Conservation (phyloP, 2,888 invertebrate genomes). For the Tiphia femorata region DNA sequence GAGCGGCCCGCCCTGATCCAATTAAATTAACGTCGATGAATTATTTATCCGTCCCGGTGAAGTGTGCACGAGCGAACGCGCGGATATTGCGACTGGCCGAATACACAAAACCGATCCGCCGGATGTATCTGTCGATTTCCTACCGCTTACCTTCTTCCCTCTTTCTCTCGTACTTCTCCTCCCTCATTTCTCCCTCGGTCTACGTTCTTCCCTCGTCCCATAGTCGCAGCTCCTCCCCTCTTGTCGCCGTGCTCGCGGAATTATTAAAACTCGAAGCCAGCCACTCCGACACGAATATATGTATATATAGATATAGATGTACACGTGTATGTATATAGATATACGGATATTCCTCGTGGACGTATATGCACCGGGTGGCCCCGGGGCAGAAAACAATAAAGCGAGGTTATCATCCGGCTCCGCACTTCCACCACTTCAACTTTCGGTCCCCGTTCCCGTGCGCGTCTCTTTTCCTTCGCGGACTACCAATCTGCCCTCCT, state of each 20-base stretch:
- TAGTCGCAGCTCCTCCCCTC: conserved; percentile 27
- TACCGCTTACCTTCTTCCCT: background rate
- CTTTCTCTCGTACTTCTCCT: background rate
- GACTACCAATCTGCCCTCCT: too few relatives aligned
- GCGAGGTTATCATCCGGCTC: conserved; percentile 51
- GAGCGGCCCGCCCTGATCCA: conserved; percentile 26
- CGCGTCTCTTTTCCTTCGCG: conserved; percentile 8
- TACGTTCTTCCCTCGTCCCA: conserved; percentile 4
- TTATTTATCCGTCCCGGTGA: conserved; percentile 46
- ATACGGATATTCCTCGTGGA: conserved; percentile 21
- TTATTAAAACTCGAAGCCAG: conserved; percentile 61
- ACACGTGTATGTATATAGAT: conserved; percentile 28
- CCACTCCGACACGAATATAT: conserved; percentile 36
- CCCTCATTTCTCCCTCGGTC: too few relatives aligned
- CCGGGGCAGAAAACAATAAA: conserved; percentile 62
- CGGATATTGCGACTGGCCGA: conserved; percentile 46
- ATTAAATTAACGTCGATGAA: conserved; percentile 51
- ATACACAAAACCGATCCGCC: conserved; percentile 34
- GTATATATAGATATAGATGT: conserved; percentile 32
- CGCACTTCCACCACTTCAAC: conserved; percentile 56
- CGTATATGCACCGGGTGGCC: conserved; percentile 50
- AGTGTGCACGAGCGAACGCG: conserved; percentile 18
- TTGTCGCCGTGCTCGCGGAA: conserved; percentile 48
- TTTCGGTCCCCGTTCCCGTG: conserved; percentile 20
- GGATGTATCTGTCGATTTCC: conserved; percentile 28